Conservation (phyloP, 2,797 vertebrate genomes). For the Pseudocheirus occidentalis region DNA sequence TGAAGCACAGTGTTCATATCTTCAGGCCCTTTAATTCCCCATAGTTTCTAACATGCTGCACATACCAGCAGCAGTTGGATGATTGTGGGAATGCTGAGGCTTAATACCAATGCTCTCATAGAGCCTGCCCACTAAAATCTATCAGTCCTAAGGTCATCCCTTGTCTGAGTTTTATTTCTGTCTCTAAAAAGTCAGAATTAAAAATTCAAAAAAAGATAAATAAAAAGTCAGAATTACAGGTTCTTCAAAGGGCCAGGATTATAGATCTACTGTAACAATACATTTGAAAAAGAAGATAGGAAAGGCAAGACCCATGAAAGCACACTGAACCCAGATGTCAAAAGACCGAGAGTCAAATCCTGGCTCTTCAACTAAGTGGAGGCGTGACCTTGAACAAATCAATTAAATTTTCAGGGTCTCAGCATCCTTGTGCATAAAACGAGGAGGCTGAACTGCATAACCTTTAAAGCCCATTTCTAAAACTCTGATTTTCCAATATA, state of each 20-base stretch:
- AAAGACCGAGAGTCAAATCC: background rate
- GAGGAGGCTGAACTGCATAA: background rate
- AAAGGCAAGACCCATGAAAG: background rate
- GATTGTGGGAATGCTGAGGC: background rate
- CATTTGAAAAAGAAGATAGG: background rate
- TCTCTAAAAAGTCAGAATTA: background rate
- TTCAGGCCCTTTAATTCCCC: background rate
- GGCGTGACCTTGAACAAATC: background rate
- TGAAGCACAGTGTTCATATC: background rate
- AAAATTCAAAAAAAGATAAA: background rate
- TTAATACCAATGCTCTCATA: background rate
- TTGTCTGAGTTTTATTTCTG: background rate
- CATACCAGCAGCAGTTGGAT: background rate
- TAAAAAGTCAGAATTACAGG: background rate
- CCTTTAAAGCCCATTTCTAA: background rate
- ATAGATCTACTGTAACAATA: background rate
- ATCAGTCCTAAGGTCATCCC: background rate
- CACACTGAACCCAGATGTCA: fast-evolving
- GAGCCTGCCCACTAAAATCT: background rate
- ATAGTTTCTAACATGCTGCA: background rate
- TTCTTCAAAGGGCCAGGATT: background rate
- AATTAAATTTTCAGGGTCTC: background rate
- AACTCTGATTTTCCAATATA: background rate
- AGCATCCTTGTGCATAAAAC: background rate
- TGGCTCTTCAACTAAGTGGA: background rate